phyloP scores from a whole-genome alignment of 1,140 invertebrate genomes.

The Pseudomyrmex gracilis region DNA sequence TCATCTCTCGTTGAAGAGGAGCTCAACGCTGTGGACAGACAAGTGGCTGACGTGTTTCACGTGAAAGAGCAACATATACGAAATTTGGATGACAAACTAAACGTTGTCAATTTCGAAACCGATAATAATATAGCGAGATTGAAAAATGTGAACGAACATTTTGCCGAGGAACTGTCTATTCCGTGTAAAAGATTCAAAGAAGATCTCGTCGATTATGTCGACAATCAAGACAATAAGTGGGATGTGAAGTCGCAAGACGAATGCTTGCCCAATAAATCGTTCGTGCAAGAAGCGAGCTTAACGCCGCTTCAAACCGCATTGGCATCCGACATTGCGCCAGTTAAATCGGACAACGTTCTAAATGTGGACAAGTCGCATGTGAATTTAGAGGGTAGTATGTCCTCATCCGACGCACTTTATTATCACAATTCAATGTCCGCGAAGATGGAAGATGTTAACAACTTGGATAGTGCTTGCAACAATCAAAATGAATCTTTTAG shows the following conservation, averaged over 20 bases:
- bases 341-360: constrained; percentile 60
- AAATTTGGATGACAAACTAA: constrained; percentile 48
- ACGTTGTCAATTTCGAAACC: constrained; percentile 12
- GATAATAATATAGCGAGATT: constrained; percentile 51
- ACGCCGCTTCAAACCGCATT: constrained; percentile 26
- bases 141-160: constrained; percentile 39
- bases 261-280: constrained; percentile 48
- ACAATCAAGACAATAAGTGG: constrained; percentile 54
- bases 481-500: constrained; percentile 59
- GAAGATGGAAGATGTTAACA: constrained; percentile 51
- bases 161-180: constrained; percentile 38
- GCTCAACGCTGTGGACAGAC: constrained; percentile 25
- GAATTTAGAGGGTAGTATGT: constrained; percentile 42
- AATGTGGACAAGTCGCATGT: constrained; percentile 46
- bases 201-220: constrained; percentile 27
- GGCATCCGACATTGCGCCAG: constrained; percentile 29
- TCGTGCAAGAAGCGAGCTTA: not conserved
- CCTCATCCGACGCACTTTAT: constrained; percentile 47
- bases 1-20: constrained; percentile 27
- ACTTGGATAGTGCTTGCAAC: constrained; percentile 59
- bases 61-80: constrained; percentile 29
- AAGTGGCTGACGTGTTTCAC: constrained; percentile 16
- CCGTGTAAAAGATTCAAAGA: constrained; percentile 59
- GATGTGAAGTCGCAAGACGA: constrained; percentile 47
- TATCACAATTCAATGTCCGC: constrained; percentile 49